Base-by-base conservation (phyloP, 2,888 invertebrate genomes). In the Drosophila mimetica region DNA sequence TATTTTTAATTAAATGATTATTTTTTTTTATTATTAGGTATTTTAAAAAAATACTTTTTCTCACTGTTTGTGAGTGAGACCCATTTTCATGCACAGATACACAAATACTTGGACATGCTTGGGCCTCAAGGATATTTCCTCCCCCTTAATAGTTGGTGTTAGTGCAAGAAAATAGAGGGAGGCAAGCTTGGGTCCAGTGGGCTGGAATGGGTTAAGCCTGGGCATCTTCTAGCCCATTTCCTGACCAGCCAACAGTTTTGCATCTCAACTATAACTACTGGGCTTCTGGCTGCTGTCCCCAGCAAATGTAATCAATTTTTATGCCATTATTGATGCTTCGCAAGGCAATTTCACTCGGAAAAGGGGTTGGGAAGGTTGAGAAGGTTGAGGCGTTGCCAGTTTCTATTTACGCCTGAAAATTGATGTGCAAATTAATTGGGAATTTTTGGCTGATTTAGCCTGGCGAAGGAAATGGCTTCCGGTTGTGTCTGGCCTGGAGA, bases 281-380 rank as follows among this genome's bases (percentile, higher is more conserved):
- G 32, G 34, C 50, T 64, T 32, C 61, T 30, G 46, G 50, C 30
- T 34, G 44, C 20, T 52, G 50, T 28, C 7, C 41, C 46, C 32
- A 64, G 58, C 51, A 79, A 85, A 74, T 89, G 76, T 84, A 89
- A 89, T 89, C 89, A 89, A 89, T 89, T 87, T 88, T 84, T 79
- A 86, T 81, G 83, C 83, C 77, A 88, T 88, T 89, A 88, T 87
- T 87, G 86, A 89, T 86, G 84, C 82, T 82, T 89, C 74, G 73
- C 67, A 79, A 58, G 73, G 73, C 79, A 86, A 87, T 81, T 79
- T 84, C 50, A 67, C 58, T 1, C 14, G 11, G n/a, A 11, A 11
- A n/a, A n/a, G n/a, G n/a, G n/a, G n/a, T n/a, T n/a, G n/a, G n/a
- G n/a, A n/a, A n/a, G n/a, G n/a, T n/a, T n/a, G n/a, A 25, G 28